A percentile compares a stretch with the other conserved stretches of the same genome.
Evolutionary conservation across 2,113 vertebrate genomes (phyloP).

Genomic region (Tricholaema leucomelas): DNA sequence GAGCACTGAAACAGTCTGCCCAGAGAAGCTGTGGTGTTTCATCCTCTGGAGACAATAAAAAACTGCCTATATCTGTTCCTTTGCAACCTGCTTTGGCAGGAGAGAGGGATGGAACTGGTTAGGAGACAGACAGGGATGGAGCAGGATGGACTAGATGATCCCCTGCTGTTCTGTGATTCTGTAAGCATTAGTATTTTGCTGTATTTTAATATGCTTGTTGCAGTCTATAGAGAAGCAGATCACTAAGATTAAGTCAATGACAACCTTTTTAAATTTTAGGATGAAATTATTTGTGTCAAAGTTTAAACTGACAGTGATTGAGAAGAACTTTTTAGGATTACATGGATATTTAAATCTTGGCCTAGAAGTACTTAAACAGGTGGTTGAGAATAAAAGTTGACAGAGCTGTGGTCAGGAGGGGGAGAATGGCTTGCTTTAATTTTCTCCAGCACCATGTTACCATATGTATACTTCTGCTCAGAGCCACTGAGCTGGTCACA

Average conservation of each 20-base stretch:
- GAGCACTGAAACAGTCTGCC: too few relatives aligned
- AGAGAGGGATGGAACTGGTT: too few relatives aligned
- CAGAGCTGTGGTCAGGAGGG: conserved; percentile 77
- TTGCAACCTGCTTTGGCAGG: too few relatives aligned
- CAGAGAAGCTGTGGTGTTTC: too few relatives aligned
- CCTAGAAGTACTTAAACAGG: conserved; percentile 25
- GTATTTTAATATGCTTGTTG: background rate
- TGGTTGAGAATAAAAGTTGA: conserved; percentile 74
- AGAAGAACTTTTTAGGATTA: conserved; percentile 1
- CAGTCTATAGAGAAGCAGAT: background rate
- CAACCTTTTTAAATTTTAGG: background rate
- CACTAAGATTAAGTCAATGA: background rate
- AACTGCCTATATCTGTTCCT: too few relatives aligned
- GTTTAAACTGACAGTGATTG: background rate
- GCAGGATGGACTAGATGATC: too few relatives aligned
- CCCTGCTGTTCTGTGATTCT: too few relatives aligned
- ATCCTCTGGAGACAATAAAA: too few relatives aligned
- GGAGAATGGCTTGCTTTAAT: conserved; percentile 39
- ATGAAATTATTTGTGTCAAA: background rate
- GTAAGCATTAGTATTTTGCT: background rate
- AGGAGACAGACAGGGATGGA: too few relatives aligned
- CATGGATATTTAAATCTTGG: background rate
- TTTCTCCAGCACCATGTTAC: conserved; percentile 41
- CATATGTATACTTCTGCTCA: background rate
- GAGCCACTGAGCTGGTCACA: conserved; percentile 60